phyloP scores from a whole-genome alignment of 2,113 vertebrate species.

The Ctenomys sociabilis region DNA sequence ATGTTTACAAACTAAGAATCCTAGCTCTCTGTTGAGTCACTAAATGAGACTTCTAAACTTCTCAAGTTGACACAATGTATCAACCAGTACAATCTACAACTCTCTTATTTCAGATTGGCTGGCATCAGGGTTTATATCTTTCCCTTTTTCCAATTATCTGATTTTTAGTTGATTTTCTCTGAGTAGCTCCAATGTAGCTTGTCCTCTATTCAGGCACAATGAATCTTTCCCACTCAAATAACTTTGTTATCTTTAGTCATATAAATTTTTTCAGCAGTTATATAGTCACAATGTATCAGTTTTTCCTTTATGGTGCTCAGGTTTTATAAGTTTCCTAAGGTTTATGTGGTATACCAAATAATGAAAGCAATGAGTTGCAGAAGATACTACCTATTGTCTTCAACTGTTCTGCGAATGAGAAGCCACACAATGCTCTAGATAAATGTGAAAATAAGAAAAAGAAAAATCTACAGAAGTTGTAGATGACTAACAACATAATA shows the following conservation, averaged over 20 bases:
- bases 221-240: background rate
- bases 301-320: slow-evolving; percentile 7
- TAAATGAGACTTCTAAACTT: too few species aligned
- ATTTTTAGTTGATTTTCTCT: background rate
- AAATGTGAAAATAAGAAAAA: slow-evolving; percentile 10
- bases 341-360: background rate
- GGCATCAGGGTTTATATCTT: too few species aligned
- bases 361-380: background rate
- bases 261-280: background rate
- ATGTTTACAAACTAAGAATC: too few species aligned
- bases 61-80: too few species aligned
- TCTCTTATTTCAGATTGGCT: too few species aligned
- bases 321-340: background rate
- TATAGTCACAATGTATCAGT: background rate
- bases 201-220: background rate
- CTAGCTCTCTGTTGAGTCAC: too few species aligned
- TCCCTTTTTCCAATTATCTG: background rate
- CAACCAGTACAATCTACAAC: background rate
- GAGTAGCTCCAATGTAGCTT: background rate
- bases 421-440: background rate
- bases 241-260: background rate
- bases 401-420: background rate
- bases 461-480: background rate
- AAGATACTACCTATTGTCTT: background rate
- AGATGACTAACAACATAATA: background rate